phyloP scores from a whole-genome alignment of 2,888 invertebrate species.

The Drosophila bunnanda region DNA sequence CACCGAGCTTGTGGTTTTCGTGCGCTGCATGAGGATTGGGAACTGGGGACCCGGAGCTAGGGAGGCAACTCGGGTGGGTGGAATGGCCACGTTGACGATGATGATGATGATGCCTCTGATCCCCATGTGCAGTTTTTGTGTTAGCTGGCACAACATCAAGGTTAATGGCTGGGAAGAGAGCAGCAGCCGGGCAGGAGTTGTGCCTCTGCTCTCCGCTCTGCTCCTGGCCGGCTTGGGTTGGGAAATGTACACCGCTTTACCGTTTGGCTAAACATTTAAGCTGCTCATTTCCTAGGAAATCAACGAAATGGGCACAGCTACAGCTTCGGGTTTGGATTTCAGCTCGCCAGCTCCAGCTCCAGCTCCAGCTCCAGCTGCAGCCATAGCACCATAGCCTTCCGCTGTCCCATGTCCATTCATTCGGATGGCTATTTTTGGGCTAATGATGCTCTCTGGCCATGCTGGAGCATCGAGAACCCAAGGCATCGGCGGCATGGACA shows the following conservation, averaged over 20 bases:
- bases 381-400: conserved; percentile 18
- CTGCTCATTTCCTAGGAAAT: conserved; percentile 79
- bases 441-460: conserved; percentile 72
- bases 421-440: conserved; percentile 78
- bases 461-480: conserved; percentile 26
- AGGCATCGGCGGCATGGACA: conserved; percentile 27
- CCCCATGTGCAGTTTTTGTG: conserved; percentile 55
- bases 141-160: conserved; percentile 62
- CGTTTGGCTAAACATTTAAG: conserved; percentile 75
- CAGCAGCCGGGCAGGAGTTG: conserved; percentile 21
- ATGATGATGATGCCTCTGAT: conserved; percentile 49
- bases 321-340: conserved; percentile 20
- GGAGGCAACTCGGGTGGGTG: conserved; percentile 20
- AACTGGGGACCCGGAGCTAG: not conserved
- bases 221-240: conserved; percentile 39
- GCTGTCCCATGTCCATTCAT: conserved; percentile 28
- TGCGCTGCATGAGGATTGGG: conserved; percentile 52
- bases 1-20: conserved; percentile 63
- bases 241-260: conserved; percentile 73
- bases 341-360: conserved; percentile 2
- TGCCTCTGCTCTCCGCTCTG: conserved; percentile 21
- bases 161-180: conserved; percentile 72
- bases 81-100: conserved; percentile 37
- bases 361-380: not conserved
- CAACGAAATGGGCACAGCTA: conserved; percentile 65